Evolutionary conservation across 2,113 vertebrate species (phyloP), one percentile per base, ranked within the genome.

Genomic region (Carassius gibelio): DNA sequence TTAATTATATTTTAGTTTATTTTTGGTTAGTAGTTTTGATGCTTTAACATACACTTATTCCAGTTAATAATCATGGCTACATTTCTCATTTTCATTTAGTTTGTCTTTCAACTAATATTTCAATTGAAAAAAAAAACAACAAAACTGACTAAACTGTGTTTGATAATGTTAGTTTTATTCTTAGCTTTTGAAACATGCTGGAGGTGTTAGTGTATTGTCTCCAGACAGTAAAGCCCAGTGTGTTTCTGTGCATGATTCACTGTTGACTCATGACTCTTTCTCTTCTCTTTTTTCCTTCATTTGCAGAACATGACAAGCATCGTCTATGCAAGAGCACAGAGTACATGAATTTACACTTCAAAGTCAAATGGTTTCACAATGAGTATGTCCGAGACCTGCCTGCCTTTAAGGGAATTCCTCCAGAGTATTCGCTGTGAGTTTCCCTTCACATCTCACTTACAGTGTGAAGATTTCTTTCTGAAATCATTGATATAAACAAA

Each of bases 301-400:
- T 94, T 92, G 91, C 93, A 99, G 98, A 99, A 92, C 98, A 99
- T 42, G 97, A 99, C 74, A 98, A 97, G 91, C 97, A 98, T 78
- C 95, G 95, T 81, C 95, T 98, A 95, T 99, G 98, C 94, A 99
- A 99, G 95, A 99, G 98, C 92, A 98, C 98, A 0, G 98, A 99
- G 93, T 99, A 99, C 93, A 99, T 99, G 98, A 99, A 99, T 95
- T 95, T 99, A 93, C 98, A 99, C 95, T 99, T 99, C 97, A 99
- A 99, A 96, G 98, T 99, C 89, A 99, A 99, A 95, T 99, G 98
- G 98, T 99, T 99, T 94, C 97, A 99, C 94, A 99, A 99, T 88
- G 98, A 99, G 87, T 99, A 99, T 3, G 96, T 99, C 83, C 91
- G 96, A 77, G 98, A 98, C 66, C 95, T 99, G 89, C 95, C 97